Percentiles rank a stretch among this genome's conserved stretches.
phyloP scores from a whole-genome alignment of 2,113 vertebrate genomes.

The Himantopus leucocephalus region DNA sequence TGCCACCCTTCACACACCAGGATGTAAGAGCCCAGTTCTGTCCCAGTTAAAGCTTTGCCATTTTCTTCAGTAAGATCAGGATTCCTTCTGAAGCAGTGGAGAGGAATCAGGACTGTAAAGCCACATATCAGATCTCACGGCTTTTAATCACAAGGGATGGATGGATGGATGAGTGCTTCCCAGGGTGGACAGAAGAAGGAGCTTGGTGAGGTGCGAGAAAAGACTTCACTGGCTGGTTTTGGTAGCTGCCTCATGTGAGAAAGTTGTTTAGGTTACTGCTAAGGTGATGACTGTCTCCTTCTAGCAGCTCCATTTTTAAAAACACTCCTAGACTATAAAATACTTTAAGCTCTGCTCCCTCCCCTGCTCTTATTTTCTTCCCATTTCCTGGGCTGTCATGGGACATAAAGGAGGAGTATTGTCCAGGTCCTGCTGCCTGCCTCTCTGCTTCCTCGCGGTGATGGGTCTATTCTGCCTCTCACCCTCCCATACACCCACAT shows the following conservation, averaged over 20 bases:
- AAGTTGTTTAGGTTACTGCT: not conserved
- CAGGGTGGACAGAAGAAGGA: not conserved
- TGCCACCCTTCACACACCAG: not conserved
- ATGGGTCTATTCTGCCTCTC: not conserved
- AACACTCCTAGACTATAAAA: not conserved
- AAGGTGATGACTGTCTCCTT: not conserved
- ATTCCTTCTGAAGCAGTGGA: not conserved
- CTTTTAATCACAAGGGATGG: not conserved
- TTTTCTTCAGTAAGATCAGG: not conserved
- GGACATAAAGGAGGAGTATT: not conserved
- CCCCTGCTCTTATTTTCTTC: not conserved
- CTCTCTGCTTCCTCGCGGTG: fast-evolving
- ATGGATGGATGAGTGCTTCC: not conserved
- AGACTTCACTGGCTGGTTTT: not conserved
- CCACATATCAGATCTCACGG: not conserved
- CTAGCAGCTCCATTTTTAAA: not conserved
- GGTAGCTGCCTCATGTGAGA: not conserved
- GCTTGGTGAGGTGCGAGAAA: not conserved
- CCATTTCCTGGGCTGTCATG: not conserved
- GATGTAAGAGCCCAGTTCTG: not conserved
- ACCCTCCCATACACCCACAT: fast-evolving
- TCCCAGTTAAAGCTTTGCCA: not conserved
- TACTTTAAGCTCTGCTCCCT: not conserved
- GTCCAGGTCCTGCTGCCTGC: not conserved
- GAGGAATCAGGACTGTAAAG: not conserved